A percentile compares a stretch with the other conserved stretches of the same genome.
phyloP scores from a whole-genome alignment of 2,113 vertebrate species.

The Heptranchias perlo region DNA sequence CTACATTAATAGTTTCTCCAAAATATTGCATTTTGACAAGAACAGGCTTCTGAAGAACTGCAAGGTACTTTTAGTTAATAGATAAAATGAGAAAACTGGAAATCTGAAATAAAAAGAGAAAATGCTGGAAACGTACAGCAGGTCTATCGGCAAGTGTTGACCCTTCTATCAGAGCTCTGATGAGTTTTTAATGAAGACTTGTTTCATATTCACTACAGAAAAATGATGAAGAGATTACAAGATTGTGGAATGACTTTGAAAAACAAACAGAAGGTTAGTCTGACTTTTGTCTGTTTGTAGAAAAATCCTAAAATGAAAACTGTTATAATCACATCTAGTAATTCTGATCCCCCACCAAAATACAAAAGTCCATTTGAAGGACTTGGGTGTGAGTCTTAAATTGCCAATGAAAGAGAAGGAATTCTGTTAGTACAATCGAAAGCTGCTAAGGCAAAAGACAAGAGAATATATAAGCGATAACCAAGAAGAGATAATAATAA shows the following conservation, averaged over 20 bases:
- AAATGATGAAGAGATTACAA: slow-evolving; percentile 66
- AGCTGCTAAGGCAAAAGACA: neutral
- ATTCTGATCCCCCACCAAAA: neutral
- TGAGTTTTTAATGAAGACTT: slow-evolving; percentile 27
- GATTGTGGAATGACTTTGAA: slow-evolving; percentile 60
- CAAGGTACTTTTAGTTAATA: neutral
- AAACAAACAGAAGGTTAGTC: slow-evolving; percentile 70
- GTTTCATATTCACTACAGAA: slow-evolving; percentile 60
- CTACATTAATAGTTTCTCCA: neutral
- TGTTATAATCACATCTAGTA: neutral
- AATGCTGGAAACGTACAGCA: neutral
- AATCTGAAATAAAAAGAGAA: neutral
- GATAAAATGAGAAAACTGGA: neutral
- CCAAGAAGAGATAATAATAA: neutral
- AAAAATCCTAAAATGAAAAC: neutral
- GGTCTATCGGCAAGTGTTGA: neutral
- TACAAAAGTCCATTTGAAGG: neutral
- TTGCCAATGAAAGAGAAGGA: neutral
- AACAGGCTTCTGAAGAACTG: neutral
- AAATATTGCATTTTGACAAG: neutral
- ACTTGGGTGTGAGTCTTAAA: neutral
- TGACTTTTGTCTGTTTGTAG: neutral
- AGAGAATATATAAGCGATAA: neutral
- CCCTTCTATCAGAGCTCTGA: neutral
- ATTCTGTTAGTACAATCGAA: neutral